A percentile compares a stretch with the other conserved stretches of the same genome.
phyloP scores from a whole-genome alignment of 2,797 vertebrate genomes.

The Manis pentadactyla region DNA sequence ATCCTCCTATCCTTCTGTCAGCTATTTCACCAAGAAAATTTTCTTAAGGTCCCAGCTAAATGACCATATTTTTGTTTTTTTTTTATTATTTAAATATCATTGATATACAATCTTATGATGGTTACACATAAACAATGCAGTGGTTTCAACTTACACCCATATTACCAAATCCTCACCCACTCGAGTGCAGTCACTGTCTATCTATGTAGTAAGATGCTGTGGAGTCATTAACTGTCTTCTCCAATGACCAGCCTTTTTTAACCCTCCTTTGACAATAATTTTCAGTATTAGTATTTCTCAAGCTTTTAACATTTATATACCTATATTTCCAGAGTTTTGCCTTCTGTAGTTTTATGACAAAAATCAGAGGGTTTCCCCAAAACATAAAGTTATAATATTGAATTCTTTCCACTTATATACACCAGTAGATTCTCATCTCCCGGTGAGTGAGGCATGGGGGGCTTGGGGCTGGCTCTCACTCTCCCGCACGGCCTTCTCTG shows the following conservation, averaged over 20 bases:
- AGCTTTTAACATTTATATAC: background rate
- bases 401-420: background rate
- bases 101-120: too few relatives aligned
- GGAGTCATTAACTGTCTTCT: too few relatives aligned
- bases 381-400: background rate
- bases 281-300: background rate
- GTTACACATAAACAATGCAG: too few relatives aligned
- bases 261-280: background rate
- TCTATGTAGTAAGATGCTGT: too few relatives aligned
- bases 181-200: too few relatives aligned
- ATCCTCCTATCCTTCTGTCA: conserved; percentile 48
- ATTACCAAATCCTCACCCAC: too few relatives aligned
- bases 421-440: background rate
- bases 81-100: too few relatives aligned
- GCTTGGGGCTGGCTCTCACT: too few relatives aligned
- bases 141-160: too few relatives aligned
- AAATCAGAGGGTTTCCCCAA: background rate
- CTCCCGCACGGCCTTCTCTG: background rate
- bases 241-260: background rate
- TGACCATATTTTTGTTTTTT: background rate
- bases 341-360: background rate
- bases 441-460: background rate
- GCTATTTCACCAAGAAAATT: conserved; percentile 36
- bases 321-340: background rate
- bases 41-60: conserved; percentile 46